Evolutionary conservation across 1,140 invertebrate species (phyloP).

Genomic region (Macrotrachela quadricornifera): DNA sequence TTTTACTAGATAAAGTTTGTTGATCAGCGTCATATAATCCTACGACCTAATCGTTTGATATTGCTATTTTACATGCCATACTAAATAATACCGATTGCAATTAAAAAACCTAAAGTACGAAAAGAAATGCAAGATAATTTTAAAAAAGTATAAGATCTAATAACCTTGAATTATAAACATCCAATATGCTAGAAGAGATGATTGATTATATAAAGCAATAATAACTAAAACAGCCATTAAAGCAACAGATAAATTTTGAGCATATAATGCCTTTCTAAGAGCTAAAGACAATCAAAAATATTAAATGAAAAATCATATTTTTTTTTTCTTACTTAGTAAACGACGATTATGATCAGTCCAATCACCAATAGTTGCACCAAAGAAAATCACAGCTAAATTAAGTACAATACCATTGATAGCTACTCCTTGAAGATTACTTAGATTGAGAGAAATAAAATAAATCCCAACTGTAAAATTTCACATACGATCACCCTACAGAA

Average conservation of each 20-base stretch:
- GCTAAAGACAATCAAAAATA: slow-evolving; percentile 1
- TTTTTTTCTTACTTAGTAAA: slow-evolving; percentile 20
- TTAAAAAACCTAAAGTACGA: too few relatives aligned
- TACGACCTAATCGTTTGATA: slow-evolving; percentile 37
- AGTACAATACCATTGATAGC: slow-evolving; percentile 26
- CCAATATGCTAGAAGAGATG: too few relatives aligned
- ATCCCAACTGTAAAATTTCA: slow-evolving; percentile 31
- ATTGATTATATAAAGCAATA: slow-evolving; percentile 8
- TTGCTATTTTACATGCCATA: slow-evolving; percentile 28
- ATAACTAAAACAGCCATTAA: slow-evolving; percentile 9
- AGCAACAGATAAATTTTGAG: slow-evolving; percentile 12
- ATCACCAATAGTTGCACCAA: slow-evolving; percentile 23
- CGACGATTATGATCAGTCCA: slow-evolving; percentile 26
- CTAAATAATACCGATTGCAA: slow-evolving; percentile 27
- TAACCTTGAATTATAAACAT: too few relatives aligned
- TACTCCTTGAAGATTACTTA: slow-evolving; percentile 17
- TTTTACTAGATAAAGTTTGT: too few relatives aligned
- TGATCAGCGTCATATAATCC: slow-evolving; percentile 11
- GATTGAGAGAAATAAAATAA: slow-evolving; percentile 20
- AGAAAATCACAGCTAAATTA: slow-evolving; percentile 21
- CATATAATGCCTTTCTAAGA: slow-evolving; percentile 8
- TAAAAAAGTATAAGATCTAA: too few relatives aligned
- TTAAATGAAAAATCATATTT: too few relatives aligned
- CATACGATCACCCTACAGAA: slow-evolving; percentile 27
- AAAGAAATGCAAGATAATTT: too few relatives aligned